Evolutionary conservation across 1,140 invertebrate genomes (phyloP), one percentile per base, ranked within the genome.

Genomic region (Pseudomyrmex sp.): DNA sequence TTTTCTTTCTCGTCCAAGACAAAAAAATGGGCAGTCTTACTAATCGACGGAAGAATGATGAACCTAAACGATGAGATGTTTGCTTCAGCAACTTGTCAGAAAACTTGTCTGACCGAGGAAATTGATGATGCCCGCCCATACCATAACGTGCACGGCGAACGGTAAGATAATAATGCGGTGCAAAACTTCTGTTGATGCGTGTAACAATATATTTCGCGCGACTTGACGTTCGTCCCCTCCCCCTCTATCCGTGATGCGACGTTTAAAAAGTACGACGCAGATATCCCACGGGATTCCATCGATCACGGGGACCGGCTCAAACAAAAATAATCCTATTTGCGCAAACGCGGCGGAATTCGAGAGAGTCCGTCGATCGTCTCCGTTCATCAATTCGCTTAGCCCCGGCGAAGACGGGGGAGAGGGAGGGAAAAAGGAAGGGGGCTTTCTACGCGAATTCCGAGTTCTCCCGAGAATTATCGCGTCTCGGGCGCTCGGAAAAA

Each of bases 301-400:
- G 76, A 80, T 80, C 76, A 80, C 76, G 65, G 52, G 52, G 3
- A 10, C 62, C 44, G 23, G 59, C 26, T 44, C 5, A 62, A 59
- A 56, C 58, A 15, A 65, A 87, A 83, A 61, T 83, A 86, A 77
- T 68, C 63, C 85, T 87, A 86, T 86, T 87, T 76, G 80, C 84
- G 56, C 72, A 35, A 46, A 65, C 69, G 48, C 10, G 44, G 68
- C 61, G 77, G 50, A 85, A 73, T 69, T 48, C 46, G 48, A 72
- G 52, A 48, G 26, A 48, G 26, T 70, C 54, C 56, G 48, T 68
- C 61, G 68, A 83, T 58, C 58, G 63, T 4, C 46, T 35, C 50
- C 50, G 48, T 79, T 26, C 61, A 84, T 62, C 58, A 62, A 52
- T 79, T 26, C 61, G 76, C 82, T 13, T 52, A 35, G 35, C 35